Conservation (phyloP, 2,888 invertebrate species). For the Cordilura impudica region DNA sequence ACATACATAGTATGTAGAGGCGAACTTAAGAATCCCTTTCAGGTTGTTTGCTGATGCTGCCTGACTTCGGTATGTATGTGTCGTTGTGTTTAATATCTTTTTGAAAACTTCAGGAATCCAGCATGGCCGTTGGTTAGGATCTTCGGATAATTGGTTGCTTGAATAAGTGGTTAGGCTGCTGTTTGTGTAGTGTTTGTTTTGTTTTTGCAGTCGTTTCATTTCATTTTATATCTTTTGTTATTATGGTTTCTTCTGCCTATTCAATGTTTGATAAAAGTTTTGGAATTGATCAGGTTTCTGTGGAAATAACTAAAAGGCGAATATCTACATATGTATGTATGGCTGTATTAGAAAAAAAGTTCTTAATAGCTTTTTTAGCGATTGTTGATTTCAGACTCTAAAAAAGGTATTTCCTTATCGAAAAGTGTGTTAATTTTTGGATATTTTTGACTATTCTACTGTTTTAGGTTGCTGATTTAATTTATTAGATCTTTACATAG, state of each 20-base stretch:
- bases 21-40: constrained; percentile 30
- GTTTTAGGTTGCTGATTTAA: neutral
- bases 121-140: constrained; percentile 72
- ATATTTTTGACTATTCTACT: too few relatives aligned
- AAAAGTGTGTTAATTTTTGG: too few relatives aligned
- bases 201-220: constrained; percentile 4
- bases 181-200: constrained; percentile 1
- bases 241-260: neutral
- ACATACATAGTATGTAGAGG: constrained; percentile 1
- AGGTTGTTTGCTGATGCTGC: neutral
- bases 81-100: constrained; percentile 27
- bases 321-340: too few relatives aligned
- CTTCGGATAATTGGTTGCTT: constrained; percentile 41
- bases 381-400: neutral
- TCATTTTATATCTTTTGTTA: neutral
- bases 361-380: constrained; percentile 52
- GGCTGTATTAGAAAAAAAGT: constrained; percentile 35
- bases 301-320: constrained; percentile 18
- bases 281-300: constrained; percentile 53
- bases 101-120: constrained; percentile 71
- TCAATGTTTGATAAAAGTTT: constrained; percentile 20
- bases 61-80: neutral
- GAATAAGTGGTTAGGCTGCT: constrained; percentile 26
- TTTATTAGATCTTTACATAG: neutral
- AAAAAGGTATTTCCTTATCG: too few relatives aligned